These are phyloP conservation scores for Nothobranchius kuhntae DNA, from an alignment of 2,113 vertebrate species.

Conservation along the genomic window DNA sequence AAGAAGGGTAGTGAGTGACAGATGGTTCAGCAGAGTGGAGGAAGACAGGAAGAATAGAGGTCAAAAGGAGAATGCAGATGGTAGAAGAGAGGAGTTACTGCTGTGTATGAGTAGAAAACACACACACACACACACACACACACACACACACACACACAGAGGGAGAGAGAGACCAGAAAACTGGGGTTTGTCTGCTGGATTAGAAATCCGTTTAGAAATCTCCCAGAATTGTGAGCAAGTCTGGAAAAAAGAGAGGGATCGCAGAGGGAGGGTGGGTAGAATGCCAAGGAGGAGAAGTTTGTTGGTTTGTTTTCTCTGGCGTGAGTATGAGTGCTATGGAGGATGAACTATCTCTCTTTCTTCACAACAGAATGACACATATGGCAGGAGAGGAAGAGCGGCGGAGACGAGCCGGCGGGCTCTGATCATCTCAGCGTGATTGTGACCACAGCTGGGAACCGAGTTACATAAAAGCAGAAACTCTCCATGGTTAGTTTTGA, in stretches of 20 bases:
- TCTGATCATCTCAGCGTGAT: constrained; percentile 52
- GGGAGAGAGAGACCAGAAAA: constrained; percentile 33
- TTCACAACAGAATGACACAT: constrained; percentile 36
- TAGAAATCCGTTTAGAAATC: constrained; percentile 59
- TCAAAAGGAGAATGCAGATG: constrained; percentile 36
- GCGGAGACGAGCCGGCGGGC: constrained; percentile 26
- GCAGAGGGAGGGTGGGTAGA: constrained; percentile 48
- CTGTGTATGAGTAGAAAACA: constrained; percentile 5
- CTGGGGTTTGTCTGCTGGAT: constrained; percentile 47
- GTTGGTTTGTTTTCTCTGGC: constrained; percentile 18
- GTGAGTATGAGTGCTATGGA: constrained; percentile 64
- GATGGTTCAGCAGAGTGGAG: constrained; percentile 9
- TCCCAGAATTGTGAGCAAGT: constrained; percentile 52
- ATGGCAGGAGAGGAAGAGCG: constrained; percentile 30
- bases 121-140: constrained; percentile 18
- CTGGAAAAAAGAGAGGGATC: constrained; percentile 43
- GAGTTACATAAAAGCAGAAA: constrained; percentile 37
- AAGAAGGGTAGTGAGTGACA: not conserved
- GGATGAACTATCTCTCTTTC: constrained; percentile 41
- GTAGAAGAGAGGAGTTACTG: constrained; percentile 5
- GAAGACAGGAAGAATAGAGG: constrained; percentile 26
- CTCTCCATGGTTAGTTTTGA: constrained; percentile 11
- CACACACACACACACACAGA: constrained; percentile 10
- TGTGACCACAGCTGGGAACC: constrained; percentile 54
- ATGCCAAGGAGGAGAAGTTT: constrained; percentile 61